These are phyloP conservation scores for Pristionchus mayeri DNA, from an alignment of 2,888 invertebrate genomes.

Conservation along the genomic window DNA sequence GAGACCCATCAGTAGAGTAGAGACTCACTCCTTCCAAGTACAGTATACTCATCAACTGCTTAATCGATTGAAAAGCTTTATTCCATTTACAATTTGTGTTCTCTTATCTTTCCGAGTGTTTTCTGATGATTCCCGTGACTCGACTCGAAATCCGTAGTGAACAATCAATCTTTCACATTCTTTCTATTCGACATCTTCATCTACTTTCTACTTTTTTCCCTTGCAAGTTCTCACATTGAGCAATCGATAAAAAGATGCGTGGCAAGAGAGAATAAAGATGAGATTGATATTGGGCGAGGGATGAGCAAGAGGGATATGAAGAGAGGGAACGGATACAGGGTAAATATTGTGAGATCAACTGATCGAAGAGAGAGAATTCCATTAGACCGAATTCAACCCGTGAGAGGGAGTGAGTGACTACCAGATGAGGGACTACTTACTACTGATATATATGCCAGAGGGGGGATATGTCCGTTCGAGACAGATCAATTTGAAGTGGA, in stretches of 20 bases:
- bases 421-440: not conserved
- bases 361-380: constrained; percentile 12
- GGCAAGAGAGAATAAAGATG: constrained; percentile 37
- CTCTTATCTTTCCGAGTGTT: not conserved
- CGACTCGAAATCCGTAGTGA: constrained; percentile 26
- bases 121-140: constrained; percentile 15
- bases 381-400: constrained; percentile 25
- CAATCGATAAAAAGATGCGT: not conserved
- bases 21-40: not conserved
- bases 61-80: constrained; percentile 36
- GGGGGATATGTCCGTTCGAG: constrained; percentile 35
- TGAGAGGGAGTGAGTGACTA: not conserved
- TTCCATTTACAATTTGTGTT: not conserved
- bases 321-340: not conserved
- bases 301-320: constrained; percentile 27
- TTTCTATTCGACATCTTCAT: constrained; percentile 31
- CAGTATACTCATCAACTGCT: not conserved
- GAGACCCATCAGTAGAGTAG: not conserved
- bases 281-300: constrained; percentile 7
- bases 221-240: constrained; percentile 17
- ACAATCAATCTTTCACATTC: constrained; percentile 23
- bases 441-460: not conserved
- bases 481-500: constrained; percentile 17
- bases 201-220: constrained; percentile 3
- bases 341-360: constrained; percentile 28